phyloP scores from a whole-genome alignment of 2,113 vertebrate species.

The Psilopsiagon aymara region DNA sequence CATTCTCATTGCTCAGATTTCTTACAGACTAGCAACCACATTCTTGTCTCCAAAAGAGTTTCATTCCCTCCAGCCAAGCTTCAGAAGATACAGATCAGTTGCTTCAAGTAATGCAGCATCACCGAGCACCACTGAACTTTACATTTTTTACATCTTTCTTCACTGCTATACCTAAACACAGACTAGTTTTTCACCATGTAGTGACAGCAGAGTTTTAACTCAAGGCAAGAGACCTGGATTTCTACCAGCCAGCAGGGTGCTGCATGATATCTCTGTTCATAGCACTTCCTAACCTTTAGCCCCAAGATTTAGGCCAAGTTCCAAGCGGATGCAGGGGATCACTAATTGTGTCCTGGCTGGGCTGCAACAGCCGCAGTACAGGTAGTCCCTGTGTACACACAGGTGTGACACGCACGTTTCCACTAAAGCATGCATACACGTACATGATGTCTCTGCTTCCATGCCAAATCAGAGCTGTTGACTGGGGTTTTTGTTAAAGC shows the following conservation, averaged over 20 bases:
- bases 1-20: neutral
- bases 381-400: neutral
- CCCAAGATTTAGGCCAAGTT: neutral
- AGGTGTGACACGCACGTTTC: neutral
- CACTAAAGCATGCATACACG: neutral
- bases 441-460: neutral
- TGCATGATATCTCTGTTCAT: neutral
- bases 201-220: neutral
- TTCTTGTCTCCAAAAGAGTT: neutral
- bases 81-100: neutral
- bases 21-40: neutral
- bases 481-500: neutral
- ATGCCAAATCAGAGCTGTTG: neutral
- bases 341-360: neutral
- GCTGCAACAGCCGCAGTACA: neutral
- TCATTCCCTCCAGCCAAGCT: neutral
- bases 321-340: neutral
- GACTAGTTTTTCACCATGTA: neutral
- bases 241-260: neutral
- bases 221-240: neutral
- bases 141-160: neutral
- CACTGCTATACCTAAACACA: neutral
- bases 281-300: neutral
- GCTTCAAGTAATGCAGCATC: neutral
- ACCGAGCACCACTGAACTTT: neutral